Conservation (phyloP, 2,113 vertebrate species). For the Indicator maculatus region DNA sequence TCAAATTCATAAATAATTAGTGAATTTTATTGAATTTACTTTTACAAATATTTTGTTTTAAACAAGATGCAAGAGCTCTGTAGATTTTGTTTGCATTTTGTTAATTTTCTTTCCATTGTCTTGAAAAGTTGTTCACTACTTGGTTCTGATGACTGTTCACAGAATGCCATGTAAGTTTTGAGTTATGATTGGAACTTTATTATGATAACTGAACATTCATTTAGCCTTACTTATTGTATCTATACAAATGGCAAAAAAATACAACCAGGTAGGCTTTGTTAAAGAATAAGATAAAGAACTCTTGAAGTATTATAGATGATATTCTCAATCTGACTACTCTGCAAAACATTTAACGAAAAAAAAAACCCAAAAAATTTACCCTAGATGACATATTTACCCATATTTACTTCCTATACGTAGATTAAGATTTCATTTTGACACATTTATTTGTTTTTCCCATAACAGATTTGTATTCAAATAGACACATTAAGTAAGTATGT, state of each 20-base stretch:
- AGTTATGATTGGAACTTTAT: neutral
- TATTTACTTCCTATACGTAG: neutral
- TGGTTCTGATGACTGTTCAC: constrained; percentile 35
- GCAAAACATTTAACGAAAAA: neutral
- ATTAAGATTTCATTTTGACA: neutral
- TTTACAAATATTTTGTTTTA: constrained; percentile 25
- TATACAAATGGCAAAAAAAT: neutral
- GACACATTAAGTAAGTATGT: neutral
- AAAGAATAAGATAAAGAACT: neutral
- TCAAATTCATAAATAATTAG: constrained; percentile 5
- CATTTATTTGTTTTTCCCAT: neutral
- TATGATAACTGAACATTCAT: neutral
- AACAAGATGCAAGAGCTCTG: constrained; percentile 17
- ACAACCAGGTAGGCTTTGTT: neutral
- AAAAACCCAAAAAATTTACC: neutral
- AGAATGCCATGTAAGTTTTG: neutral
- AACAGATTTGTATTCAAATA: neutral
- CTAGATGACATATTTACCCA: neutral
- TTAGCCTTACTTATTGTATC: neutral
- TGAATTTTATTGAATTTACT: neutral
- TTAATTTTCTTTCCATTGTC: neutral
- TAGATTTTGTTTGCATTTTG: neutral
- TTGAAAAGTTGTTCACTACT: constrained; percentile 10
- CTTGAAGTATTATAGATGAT: neutral
- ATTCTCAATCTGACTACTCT: neutral